Conservation (phyloP, 92 coral and sea anemone species). For the Pocillopora grandis region DNA sequence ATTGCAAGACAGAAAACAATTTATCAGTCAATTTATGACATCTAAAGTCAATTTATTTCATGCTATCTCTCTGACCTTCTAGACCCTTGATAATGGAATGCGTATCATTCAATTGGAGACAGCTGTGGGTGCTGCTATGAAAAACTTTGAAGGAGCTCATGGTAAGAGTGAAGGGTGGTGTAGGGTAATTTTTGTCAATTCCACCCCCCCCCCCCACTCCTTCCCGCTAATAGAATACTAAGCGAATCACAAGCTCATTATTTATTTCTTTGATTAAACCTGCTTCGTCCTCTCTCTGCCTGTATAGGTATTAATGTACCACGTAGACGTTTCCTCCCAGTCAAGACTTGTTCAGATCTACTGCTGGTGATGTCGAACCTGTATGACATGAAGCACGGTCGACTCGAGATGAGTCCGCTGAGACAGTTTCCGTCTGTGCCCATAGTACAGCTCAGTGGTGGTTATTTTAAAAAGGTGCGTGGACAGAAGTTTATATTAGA, state of each 20-base stretch:
- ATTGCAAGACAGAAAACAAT: too few species aligned
- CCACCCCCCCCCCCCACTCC: neutral
- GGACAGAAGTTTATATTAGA: neutral
- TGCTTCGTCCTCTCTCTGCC: neutral
- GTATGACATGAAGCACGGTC: slow-evolving; percentile 86
- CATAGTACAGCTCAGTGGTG: slow-evolving; percentile 89
- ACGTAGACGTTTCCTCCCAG: slow-evolving; percentile 98
- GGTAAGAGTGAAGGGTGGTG: slow-evolving; percentile 51
- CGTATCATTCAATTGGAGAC: slow-evolving; percentile 93
- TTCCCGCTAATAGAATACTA: neutral
- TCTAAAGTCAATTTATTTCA: too few species aligned
- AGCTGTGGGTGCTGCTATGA: slow-evolving; percentile 99
- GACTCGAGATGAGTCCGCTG: slow-evolving; percentile 78
- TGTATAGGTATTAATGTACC: slow-evolving; percentile 90
- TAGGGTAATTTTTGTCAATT: neutral
- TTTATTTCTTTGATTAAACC: neutral
- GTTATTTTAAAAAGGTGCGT: slow-evolving; percentile 76
- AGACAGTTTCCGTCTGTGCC: slow-evolving; percentile 94
- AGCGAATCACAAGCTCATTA: too few species aligned
- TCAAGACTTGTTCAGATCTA: slow-evolving; percentile 92
- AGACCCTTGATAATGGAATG: slow-evolving; percentile 93
- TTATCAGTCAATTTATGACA: too few species aligned
- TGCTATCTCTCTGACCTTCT: neutral
- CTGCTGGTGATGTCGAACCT: slow-evolving; percentile 90
- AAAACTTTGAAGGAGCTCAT: slow-evolving; percentile 88